Conservation (phyloP, 2,797 vertebrate genomes). For the Monodelphis domestica region DNA sequence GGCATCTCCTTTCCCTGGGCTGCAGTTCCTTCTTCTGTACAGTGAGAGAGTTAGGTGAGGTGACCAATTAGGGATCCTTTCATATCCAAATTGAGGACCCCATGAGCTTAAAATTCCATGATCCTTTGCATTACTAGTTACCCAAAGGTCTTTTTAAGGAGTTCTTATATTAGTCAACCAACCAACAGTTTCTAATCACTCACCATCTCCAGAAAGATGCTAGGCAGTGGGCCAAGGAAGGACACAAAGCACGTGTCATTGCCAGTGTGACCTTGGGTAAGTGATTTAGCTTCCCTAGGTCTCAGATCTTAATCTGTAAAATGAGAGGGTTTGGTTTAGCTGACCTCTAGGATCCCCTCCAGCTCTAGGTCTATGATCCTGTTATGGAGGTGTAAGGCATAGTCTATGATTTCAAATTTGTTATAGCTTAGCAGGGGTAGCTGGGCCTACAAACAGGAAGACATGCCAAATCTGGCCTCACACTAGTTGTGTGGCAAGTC, state of each 20-base stretch:
- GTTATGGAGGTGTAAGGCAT: not conserved
- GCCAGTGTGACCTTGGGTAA: not conserved
- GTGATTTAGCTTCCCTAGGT: not conserved
- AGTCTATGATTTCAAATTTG: not conserved
- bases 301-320: not conserved
- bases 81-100: not conserved
- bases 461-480: not conserved
- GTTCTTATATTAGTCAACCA: not conserved
- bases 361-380: not conserved
- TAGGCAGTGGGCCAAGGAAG: not conserved
- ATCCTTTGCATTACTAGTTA: not conserved
- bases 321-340: not conserved
- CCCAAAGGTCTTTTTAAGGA: not conserved
- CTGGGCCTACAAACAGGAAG: not conserved
- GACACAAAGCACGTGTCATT: not conserved
- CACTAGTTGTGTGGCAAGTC: not conserved
- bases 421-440: not conserved
- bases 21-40: not conserved
- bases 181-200: not conserved
- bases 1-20: not conserved
- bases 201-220: not conserved
- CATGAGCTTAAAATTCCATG: not conserved
- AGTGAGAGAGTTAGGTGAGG: not conserved
- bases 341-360: not conserved
- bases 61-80: not conserved